Conservation (phyloP, 2,797 vertebrate genomes). For the Tinamus major region DNA sequence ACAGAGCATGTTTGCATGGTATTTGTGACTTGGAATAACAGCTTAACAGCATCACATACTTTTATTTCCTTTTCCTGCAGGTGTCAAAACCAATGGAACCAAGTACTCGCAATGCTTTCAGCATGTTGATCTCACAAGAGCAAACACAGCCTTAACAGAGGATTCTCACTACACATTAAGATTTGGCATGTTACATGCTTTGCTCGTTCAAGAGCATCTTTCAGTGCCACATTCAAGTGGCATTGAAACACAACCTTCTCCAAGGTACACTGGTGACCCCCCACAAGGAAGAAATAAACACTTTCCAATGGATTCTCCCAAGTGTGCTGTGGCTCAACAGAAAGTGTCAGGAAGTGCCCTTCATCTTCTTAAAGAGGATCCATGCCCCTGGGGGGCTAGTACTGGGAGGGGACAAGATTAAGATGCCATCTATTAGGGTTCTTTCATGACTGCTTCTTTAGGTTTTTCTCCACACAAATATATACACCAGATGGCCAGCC, state of each 20-base stretch:
- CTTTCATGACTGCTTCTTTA: background rate
- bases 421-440: background rate
- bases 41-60: background rate
- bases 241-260: background rate
- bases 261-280: fast-evolving
- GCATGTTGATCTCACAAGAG: background rate
- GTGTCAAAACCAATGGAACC: background rate
- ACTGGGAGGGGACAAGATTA: background rate
- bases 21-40: background rate
- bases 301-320: background rate
- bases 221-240: background rate
- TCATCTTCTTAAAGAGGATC: background rate
- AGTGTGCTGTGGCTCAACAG: background rate
- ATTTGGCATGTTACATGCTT: background rate
- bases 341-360: background rate
- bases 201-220: background rate
- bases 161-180: background rate
- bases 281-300: background rate
- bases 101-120: background rate
- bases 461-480: background rate
- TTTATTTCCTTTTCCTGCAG: background rate
- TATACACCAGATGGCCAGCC: background rate
- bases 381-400: background rate
- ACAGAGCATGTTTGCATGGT: background rate
- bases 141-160: too few relatives aligned